Conservation (phyloP, 2,797 vertebrate species). For the Peromyscus attwateri region DNA sequence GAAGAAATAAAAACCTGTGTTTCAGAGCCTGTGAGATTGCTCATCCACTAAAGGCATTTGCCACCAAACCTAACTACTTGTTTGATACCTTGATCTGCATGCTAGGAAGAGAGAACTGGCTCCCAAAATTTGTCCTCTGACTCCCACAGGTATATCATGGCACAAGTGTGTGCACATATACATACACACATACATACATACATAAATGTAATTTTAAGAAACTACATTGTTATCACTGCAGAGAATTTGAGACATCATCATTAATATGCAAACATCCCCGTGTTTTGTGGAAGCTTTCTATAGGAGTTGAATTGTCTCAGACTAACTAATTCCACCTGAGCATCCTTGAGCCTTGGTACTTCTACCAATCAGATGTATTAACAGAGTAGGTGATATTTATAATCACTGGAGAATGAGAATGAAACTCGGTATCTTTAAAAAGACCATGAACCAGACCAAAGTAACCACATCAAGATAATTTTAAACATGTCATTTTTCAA, state of each 20-base stretch:
- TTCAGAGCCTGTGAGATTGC: background rate
- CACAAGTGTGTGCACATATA: background rate
- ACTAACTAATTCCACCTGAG: background rate
- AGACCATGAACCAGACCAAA: background rate
- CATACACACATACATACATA: background rate
- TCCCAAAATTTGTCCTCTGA: background rate
- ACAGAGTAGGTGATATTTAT: conserved; percentile 24
- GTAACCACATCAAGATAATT: conserved; percentile 54
- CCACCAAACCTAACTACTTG: background rate
- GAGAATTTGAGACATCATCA: background rate
- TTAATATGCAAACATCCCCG: background rate
- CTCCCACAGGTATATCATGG: background rate
- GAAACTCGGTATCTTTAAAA: background rate
- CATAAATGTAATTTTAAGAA: background rate
- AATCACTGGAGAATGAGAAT: conserved; percentile 38
- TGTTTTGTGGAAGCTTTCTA: background rate
- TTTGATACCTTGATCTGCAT: background rate
- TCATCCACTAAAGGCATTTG: background rate
- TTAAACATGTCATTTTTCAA: conserved; percentile 53
- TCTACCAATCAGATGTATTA: conserved; percentile 26
- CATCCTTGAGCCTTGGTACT: background rate
- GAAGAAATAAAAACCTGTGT: background rate
- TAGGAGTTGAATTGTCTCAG: background rate
- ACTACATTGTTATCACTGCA: background rate
- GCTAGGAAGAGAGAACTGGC: background rate